Percentiles rank a stretch among this genome's conserved stretches.
Evolutionary conservation across 1,140 invertebrate genomes (phyloP).

Genomic region (Harlomillsia oculata): DNA sequence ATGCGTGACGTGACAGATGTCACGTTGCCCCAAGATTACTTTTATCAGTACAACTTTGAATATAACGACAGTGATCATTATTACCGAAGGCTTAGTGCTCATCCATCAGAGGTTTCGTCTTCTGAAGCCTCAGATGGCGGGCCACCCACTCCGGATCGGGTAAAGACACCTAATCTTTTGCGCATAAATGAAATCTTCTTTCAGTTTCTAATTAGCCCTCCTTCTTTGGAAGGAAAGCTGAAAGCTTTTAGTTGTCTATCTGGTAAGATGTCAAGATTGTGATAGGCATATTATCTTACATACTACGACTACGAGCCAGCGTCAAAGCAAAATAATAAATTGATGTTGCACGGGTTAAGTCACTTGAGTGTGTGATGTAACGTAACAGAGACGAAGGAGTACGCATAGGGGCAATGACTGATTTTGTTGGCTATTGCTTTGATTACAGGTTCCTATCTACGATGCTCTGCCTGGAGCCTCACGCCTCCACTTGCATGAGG

Average conservation of each 20-base stretch:
- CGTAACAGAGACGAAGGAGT: not conserved
- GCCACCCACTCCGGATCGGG: slow-evolving; percentile 28
- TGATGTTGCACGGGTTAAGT: not conserved
- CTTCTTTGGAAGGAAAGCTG: too few relatives aligned
- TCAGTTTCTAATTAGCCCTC: too few relatives aligned
- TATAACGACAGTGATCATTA: slow-evolving; percentile 32
- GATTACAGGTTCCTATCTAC: slow-evolving; percentile 29
- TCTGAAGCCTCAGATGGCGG: slow-evolving; percentile 7
- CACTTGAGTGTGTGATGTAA: not conserved
- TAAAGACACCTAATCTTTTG: slow-evolving; percentile 16
- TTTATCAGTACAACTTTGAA: slow-evolving; percentile 23
- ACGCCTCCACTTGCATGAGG: slow-evolving; percentile 15
- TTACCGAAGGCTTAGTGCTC: slow-evolving; percentile 33
- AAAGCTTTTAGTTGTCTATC: too few relatives aligned
- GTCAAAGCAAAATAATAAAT: too few relatives aligned
- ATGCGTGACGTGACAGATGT: too few relatives aligned
- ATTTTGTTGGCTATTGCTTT: not conserved
- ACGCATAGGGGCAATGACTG: not conserved
- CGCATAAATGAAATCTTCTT: too few relatives aligned
- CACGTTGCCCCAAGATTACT: slow-evolving; percentile 27
- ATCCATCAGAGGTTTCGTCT: slow-evolving; percentile 31
- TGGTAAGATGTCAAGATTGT: too few relatives aligned
- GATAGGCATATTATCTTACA: too few relatives aligned
- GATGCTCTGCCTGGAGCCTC: slow-evolving; percentile 27
- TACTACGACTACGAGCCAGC: too few relatives aligned